Conservation (phyloP, 2,888 invertebrate species). For the Panopea generosa region DNA sequence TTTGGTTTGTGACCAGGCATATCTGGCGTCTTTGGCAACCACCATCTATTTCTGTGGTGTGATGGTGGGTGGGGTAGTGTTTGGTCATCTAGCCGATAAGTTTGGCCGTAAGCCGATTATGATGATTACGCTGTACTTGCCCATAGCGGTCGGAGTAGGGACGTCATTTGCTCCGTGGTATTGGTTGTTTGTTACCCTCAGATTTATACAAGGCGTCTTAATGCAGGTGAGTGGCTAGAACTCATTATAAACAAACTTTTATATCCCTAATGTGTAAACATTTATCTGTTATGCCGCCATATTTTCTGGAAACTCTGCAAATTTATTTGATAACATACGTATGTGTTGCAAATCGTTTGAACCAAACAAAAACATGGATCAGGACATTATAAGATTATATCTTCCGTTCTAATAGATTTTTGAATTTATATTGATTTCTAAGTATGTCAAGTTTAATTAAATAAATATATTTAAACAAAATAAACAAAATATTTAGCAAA, state of each 20-base stretch:
- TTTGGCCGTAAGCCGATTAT: slow-evolving; percentile 78
- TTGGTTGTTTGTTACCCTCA: slow-evolving; percentile 70
- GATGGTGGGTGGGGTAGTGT: slow-evolving; percentile 80
- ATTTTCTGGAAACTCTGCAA: too few relatives aligned
- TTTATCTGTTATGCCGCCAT: neutral
- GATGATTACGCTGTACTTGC: slow-evolving; percentile 71
- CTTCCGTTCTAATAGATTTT: too few relatives aligned
- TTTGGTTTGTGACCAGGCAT: slow-evolving; percentile 73
- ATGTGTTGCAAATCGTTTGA: too few relatives aligned
- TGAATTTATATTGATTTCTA: too few relatives aligned
- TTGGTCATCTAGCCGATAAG: slow-evolving; percentile 78
- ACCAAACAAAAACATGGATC: too few relatives aligned
- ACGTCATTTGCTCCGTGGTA: slow-evolving; percentile 72
- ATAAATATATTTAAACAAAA: too few relatives aligned
- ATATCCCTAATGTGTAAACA: neutral
- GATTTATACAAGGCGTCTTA: slow-evolving; percentile 76
- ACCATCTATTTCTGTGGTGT: slow-evolving; percentile 82
- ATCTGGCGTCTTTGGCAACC: slow-evolving; percentile 73
- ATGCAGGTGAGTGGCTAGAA: slow-evolving; percentile 74
- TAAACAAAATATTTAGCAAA: too few relatives aligned
- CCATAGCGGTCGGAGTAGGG: slow-evolving; percentile 70
- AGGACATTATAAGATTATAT: too few relatives aligned
- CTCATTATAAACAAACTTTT: too few relatives aligned
- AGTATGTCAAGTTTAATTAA: too few relatives aligned
- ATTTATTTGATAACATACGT: too few relatives aligned